Base-by-base conservation (phyloP, 2,797 vertebrate species). In the Paramormyrops hopkinsi region DNA sequence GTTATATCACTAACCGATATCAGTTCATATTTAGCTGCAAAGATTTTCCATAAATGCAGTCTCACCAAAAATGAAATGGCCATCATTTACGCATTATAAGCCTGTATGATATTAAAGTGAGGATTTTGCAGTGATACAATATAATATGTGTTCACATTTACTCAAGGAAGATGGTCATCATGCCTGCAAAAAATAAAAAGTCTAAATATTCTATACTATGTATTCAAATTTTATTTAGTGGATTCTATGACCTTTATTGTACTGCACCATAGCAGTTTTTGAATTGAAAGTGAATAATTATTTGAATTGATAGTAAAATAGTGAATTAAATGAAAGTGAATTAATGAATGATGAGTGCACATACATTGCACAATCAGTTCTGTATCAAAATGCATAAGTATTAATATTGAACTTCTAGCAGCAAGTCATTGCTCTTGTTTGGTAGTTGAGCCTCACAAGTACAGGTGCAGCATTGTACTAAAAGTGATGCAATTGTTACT, bases 161-260 rank as follows among this genome's bases (percentile, higher is more conserved):
- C 53, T n/a, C 51, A 46, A 22, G 6, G 14, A 65, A n/a, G 5
- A 86, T 22, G 11, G 62, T 88, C 25, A 89, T 82, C 46, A 88
- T 87, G 51, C 86, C 89, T 92, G 33, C 85, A 88, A 84, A 19
- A 54, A 29, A 17, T 86, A 29, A 37, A 6, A 86, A 54, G 11
- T 37, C 56, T 86, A 53, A 25, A 51, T 51, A 37, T 86, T 86
- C 51, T 33, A 33, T 86, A 86, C 11, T 86, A 12, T 50, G 3
- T 84, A 84, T 84, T 22, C 0, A 0, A 37, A 56, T 19, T 19
- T 86, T 86, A 59, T 37, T 56, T 19, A 29, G 4, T 56, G 25
- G 41, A 5, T 86, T 51, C 14, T 51, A 53, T 54, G 17, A 33
- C 12, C 25, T 53, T 41, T 53, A 54, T 17, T 37, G 14, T 54